A percentile compares a stretch with the other conserved stretches of the same genome.
phyloP scores from a whole-genome alignment of 2,797 vertebrate genomes.

The Champsocephalus esox region DNA sequence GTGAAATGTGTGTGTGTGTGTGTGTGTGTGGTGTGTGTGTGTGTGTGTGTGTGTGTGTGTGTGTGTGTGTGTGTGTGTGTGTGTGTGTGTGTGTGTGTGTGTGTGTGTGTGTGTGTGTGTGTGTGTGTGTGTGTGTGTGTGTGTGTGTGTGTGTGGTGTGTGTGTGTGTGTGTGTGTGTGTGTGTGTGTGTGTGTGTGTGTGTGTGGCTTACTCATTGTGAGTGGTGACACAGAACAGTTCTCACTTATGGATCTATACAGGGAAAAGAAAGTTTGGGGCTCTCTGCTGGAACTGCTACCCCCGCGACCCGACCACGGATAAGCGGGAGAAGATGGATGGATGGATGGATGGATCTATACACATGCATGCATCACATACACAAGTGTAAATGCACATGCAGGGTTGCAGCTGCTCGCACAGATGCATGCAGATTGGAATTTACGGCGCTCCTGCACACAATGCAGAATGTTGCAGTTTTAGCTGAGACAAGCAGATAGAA shows the following conservation, averaged over 20 bases:
- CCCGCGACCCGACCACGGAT: too few species aligned
- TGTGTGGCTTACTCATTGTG: conserved; percentile 41
- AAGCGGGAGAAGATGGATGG: too few species aligned
- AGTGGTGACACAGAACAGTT: conserved; percentile 44
- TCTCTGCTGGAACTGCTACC: too few species aligned
- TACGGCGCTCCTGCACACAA: conserved; percentile 38
- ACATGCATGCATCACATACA: conserved; percentile 15
- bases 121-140: conserved; percentile 54
- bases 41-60: not conserved
- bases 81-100: too few species aligned
- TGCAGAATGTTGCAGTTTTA: conserved; percentile 58
- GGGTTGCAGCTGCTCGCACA: not conserved
- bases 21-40: not conserved
- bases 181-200: conserved; percentile 18
- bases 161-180: conserved; percentile 10
- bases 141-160: conserved; percentile 37
- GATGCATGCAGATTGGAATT: conserved; percentile 6
- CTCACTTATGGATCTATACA: conserved; percentile 38
- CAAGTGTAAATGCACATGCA: conserved; percentile 30
- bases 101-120: too few species aligned
- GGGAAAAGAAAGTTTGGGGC: too few species aligned
- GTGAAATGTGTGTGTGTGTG: conserved; percentile 75
- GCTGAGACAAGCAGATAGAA: conserved; percentile 71
- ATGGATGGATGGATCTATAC: conserved; percentile 35
- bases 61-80: too few species aligned